Evolutionary conservation across 2,888 invertebrate genomes (phyloP), one percentile per base, ranked within the genome.

Genomic region (Drosophila affinis): DNA sequence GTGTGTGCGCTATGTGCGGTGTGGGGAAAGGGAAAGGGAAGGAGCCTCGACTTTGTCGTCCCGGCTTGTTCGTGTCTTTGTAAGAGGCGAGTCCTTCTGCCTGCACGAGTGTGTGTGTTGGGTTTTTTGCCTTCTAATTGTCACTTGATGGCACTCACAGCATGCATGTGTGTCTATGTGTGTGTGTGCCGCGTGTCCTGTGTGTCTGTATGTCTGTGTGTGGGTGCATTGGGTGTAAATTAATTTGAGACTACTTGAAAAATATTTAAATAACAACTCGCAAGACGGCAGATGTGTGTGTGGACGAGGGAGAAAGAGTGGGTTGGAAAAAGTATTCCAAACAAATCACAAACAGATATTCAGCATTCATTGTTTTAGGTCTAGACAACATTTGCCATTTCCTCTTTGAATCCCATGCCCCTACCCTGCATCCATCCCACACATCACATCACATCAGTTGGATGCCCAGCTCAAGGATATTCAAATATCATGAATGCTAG

Each of bases 291-390:
- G 59, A 53, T 48, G 46, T 58, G 54, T 32, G 17, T 56, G 51
- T 57, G 34, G 12, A 4, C 5, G 32, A 4, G 32, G 12, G 0
- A 10, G 3, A 34, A 3, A 34, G 34, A 34, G 12, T 39, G 39
- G 39, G n/a, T 29, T 70, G 71, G 55, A 27, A 74, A 83, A 88
- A 88, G 89, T 74, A 87, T 87, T 85, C 79, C 75, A 87, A 86
- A 88, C 85, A 88, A 86, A 88, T 86, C 85, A 86, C 76, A 87
- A 86, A 86, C 85, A 86, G 85, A 86, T 87, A 87, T 85, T 87
- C 70, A 61, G 78, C 75, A 83, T 84, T 79, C 88, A 87, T 84
- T 84, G 87, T 88, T 79, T 88, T 76, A 76, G 89, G 83, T 87
- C 87, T 87, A 84, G 83, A 87, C 88, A 69, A 72, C 59, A 65